Base-by-base conservation (phyloP, 1,140 invertebrate species). In the Polypedilum vanderplanki region DNA sequence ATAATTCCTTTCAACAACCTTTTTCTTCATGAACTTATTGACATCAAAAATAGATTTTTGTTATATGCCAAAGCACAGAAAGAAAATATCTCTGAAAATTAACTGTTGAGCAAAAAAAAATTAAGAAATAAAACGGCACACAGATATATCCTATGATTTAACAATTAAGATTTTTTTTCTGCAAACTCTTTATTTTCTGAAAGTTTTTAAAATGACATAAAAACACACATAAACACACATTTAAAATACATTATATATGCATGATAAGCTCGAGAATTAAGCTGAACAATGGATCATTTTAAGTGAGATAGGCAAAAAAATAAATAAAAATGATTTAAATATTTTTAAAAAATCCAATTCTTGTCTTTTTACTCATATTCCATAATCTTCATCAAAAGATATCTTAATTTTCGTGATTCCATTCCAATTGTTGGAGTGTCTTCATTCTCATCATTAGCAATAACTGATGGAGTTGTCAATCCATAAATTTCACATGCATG, bases 401-500 rank as follows among this genome's bases (percentile, higher is more conserved):
- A 46, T 0, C 81, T 73, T 22, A 83, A 74, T 67, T 83, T 83
- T 20, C 81, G 74, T 15, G 81, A 79, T 74, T 83, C 81, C n/a
- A 83, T 73, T 7, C 81, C 81, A 76, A 83, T 82, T 40, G 81
- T 83, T 41, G 82, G 77, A 0, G 79, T 80, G 41, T 82, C 78
- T 12, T 77, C 79, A 0, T 78, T 78, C 17, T 78, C 77, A 75
- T 81, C 81, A 22, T 82, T 80, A 5, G 78, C 77, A 8, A 74
- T 40, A 18, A 74, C 73, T 12, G 81, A 81, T 5, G 81, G 81
- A 7, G 81, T 82, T 18, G 81, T 79, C 5, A 83, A 74, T 4
- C 81, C 81, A 73, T 81, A 81, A 73, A 80, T 76, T 86, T 91
- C 90, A 83, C 96, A 98, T 75, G 94, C 92, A 76, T 96, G 93